These are phyloP conservation scores for Centropyge bicolor DNA, from an alignment of 2,797 vertebrate genomes.

Conservation along the genomic window DNA sequence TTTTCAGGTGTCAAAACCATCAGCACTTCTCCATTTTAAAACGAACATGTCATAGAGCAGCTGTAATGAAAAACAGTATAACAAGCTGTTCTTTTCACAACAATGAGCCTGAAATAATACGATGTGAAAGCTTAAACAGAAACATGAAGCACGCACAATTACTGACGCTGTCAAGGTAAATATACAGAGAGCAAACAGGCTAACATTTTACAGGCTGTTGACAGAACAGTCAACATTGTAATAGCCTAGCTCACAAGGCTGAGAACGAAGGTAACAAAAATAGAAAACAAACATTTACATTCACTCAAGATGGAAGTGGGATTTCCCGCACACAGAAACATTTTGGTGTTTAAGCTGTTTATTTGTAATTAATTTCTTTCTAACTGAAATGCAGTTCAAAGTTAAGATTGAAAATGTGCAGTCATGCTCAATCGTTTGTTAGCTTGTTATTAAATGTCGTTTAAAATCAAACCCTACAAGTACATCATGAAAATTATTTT, in stretches of 20 bases:
- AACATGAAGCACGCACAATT: not conserved
- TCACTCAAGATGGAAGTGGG: not conserved
- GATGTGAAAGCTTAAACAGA: slow-evolving; percentile 6
- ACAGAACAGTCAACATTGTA: not conserved
- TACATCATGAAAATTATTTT: not conserved
- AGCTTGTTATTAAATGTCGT: not conserved
- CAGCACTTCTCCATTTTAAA: slow-evolving; percentile 44
- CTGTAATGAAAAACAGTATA: not conserved
- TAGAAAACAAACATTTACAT: not conserved
- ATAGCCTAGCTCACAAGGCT: not conserved
- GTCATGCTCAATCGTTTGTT: not conserved
- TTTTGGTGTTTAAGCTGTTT: not conserved
- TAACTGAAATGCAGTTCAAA: not conserved
- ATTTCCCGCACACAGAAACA: not conserved
- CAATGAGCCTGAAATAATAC: slow-evolving; percentile 8
- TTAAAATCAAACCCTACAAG: not conserved
- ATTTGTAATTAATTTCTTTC: not conserved
- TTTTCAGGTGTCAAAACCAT: slow-evolving; percentile 20
- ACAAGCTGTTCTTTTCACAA: slow-evolving; percentile 7
- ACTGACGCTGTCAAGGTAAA: not conserved
- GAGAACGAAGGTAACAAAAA: not conserved
- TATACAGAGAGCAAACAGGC: not conserved
- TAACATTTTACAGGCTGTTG: not conserved
- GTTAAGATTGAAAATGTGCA: not conserved
- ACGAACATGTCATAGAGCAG: not conserved